These are phyloP conservation scores for Nomia melanderi DNA, from an alignment of 1,140 invertebrate genomes.

Conservation along the genomic window DNA sequence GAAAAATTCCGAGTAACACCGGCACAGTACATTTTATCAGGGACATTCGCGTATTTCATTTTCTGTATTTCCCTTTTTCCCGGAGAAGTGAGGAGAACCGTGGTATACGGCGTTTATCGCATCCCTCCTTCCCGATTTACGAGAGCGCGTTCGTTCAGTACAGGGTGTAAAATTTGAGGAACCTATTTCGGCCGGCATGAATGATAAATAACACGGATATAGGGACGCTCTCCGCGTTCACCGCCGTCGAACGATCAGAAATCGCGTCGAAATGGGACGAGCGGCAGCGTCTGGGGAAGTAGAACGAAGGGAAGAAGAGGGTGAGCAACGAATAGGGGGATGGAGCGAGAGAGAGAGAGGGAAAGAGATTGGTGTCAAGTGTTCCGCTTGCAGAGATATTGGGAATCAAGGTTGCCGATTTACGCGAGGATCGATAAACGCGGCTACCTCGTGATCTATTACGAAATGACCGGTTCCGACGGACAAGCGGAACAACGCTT, in stretches of 20 bases:
- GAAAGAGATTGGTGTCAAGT: conserved; percentile 13
- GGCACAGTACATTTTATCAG: too few relatives aligned
- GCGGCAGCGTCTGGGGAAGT: background rate
- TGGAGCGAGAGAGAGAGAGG: conserved; percentile 22
- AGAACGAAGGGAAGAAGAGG: background rate
- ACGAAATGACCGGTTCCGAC: too few relatives aligned
- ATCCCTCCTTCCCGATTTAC: background rate
- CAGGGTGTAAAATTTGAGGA: background rate
- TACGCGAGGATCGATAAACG: conserved; percentile 6
- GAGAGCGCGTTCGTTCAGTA: background rate
- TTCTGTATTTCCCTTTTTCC: too few relatives aligned
- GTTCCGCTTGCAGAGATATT: conserved; percentile 1
- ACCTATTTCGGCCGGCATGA: too few relatives aligned
- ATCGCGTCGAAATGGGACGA: background rate
- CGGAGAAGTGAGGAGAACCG: too few relatives aligned
- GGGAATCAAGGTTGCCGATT: conserved; percentile 13
- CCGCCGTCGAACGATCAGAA: background rate
- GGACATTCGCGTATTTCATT: too few relatives aligned
- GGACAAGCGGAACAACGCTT: too few relatives aligned
- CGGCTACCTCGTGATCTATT: background rate
- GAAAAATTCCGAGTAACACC: too few relatives aligned
- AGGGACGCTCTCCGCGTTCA: too few relatives aligned
- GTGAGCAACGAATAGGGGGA: background rate
- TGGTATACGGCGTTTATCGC: too few relatives aligned
- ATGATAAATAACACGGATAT: too few relatives aligned